Evolutionary conservation across 2,797 vertebrate species (phyloP).

Genomic region (Ambastaia sidthimunki): DNA sequence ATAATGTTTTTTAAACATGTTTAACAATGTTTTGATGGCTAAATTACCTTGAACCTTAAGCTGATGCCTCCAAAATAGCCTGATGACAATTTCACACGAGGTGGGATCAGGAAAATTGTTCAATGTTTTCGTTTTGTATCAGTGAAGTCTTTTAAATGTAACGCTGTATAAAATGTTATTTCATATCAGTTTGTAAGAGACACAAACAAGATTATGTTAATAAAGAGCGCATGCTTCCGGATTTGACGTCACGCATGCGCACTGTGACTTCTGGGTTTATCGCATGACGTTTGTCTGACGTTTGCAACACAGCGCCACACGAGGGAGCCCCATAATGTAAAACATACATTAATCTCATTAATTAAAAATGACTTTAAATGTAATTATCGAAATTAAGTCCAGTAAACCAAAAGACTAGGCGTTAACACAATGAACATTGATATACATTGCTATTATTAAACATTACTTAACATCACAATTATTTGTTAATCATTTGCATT

Average conservation of each 20-base stretch:
- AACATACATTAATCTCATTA: neutral
- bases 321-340: neutral
- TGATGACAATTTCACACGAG: neutral
- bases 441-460: no score
- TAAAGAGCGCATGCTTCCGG: conserved; percentile 20
- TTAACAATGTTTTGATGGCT: neutral
- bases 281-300: neutral
- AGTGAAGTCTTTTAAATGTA: neutral
- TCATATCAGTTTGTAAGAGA: neutral
- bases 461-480: neutral
- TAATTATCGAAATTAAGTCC: no score
- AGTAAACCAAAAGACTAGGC: no score
- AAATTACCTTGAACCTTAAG: conserved; percentile 12
- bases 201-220: neutral
- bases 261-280: neutral
- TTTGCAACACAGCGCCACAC: neutral
- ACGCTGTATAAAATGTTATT: neutral
- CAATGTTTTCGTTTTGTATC: neutral
- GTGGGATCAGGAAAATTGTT: neutral
- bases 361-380: neutral
- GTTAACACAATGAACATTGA: neutral
- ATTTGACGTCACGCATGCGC: conserved; percentile 13
- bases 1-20: neutral
- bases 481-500: neutral
- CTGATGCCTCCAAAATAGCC: neutral